Evolutionary conservation across 1,140 invertebrate species (phyloP).

Genomic region (Cotesia glomerata): DNA sequence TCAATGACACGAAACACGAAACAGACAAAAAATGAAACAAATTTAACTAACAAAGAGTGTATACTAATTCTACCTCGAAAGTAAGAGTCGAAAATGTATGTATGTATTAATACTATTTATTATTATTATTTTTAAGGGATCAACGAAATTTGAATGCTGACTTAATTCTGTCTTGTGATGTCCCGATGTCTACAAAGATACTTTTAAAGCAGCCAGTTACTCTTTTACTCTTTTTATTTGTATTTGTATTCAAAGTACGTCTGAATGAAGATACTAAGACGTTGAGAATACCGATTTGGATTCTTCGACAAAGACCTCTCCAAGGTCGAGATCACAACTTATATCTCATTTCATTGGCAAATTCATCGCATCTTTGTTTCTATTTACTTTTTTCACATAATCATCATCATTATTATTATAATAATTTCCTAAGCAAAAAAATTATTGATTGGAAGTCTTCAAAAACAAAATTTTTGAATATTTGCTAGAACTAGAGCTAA

Average conservation of each 20-base stretch:
- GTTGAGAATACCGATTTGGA: conserved; percentile 37
- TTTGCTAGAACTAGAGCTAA: no score
- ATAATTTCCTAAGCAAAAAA: background rate
- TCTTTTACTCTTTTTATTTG: background rate
- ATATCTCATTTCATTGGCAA: conserved; percentile 14
- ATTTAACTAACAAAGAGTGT: no score
- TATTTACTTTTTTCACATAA: background rate
- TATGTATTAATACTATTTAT: no score
- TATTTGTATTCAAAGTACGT: conserved; percentile 34
- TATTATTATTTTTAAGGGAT: no score
- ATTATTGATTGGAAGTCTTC: no score
- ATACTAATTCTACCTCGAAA: no score
- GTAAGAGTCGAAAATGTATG: no score
- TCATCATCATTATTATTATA: background rate
- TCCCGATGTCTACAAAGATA: background rate
- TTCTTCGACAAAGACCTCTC: conserved; percentile 41
- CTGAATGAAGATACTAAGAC: conserved; percentile 33
- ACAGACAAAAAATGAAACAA: no score
- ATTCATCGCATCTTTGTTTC: conserved; percentile 1
- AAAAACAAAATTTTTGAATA: no score
- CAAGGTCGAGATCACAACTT: conserved; percentile 34
- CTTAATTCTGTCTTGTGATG: background rate
- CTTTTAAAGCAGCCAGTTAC: background rate
- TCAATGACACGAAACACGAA: no score
- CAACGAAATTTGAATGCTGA: no score